These are phyloP conservation scores for Melanargia galathea DNA, from an alignment of 2,888 invertebrate species.

Conservation along the genomic window DNA sequence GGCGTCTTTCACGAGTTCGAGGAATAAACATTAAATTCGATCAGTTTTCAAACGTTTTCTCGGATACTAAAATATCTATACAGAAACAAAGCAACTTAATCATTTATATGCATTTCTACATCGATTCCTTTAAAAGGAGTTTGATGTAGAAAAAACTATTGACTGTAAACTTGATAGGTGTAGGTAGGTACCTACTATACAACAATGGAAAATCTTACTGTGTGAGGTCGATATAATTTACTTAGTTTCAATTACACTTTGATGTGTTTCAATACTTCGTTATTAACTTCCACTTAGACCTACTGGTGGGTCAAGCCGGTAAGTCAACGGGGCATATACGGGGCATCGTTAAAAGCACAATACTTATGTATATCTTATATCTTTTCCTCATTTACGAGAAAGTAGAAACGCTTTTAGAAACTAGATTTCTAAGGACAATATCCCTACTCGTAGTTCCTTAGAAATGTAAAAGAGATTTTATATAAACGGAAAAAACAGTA, in stretches of 20 bases:
- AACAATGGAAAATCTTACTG: too few relatives aligned
- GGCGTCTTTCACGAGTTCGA: slow-evolving; percentile 18
- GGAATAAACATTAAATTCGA: slow-evolving; percentile 22
- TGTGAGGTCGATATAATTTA: too few relatives aligned
- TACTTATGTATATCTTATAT: neutral
- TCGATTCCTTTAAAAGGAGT: neutral
- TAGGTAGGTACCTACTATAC: too few relatives aligned
- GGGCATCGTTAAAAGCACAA: too few relatives aligned
- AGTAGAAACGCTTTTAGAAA: neutral
- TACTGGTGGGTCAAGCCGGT: too few relatives aligned
- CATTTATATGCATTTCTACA: neutral
- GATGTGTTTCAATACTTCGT: too few relatives aligned
- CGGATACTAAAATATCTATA: neutral
- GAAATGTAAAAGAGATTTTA: slow-evolving; percentile 8
- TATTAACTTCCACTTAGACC: too few relatives aligned
- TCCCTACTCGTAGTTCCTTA: neutral
- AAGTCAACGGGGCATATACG: too few relatives aligned
- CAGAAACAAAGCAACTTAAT: neutral
- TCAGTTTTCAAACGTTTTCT: slow-evolving; percentile 13
- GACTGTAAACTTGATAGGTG: too few relatives aligned
- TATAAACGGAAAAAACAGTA: slow-evolving; percentile 7
- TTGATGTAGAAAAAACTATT: neutral
- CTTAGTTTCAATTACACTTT: too few relatives aligned
- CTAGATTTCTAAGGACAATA: slow-evolving; percentile 1
- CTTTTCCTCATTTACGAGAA: neutral